These are phyloP conservation scores for Trachelus tabidus DNA, from an alignment of 2,888 invertebrate genomes.

Conservation along the genomic window DNA sequence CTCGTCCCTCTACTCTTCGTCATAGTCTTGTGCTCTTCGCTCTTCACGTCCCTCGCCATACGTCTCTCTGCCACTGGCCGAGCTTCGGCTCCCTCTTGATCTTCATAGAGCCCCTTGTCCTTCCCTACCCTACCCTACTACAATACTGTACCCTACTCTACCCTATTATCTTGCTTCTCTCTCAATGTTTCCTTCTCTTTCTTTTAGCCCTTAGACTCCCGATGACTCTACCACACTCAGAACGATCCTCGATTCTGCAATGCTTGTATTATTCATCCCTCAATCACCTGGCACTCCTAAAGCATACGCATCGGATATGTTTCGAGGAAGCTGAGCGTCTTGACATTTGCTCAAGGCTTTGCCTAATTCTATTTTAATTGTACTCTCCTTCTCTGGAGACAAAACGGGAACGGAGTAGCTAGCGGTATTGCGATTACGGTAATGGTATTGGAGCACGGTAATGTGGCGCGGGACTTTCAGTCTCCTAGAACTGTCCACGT, in stretches of 20 bases:
- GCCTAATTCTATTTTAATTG: conserved; percentile 17
- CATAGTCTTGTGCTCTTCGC: conserved; percentile 23
- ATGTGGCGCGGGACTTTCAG: conserved; percentile 4
- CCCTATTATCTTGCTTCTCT: conserved; percentile 23
- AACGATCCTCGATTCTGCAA: background rate
- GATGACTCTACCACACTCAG: background rate
- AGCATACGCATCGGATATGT: background rate
- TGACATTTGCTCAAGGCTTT: background rate
- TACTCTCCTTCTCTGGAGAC: conserved; percentile 24
- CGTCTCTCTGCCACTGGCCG: conserved; percentile 2
- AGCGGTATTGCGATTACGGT: conserved; percentile 54
- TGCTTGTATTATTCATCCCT: background rate
- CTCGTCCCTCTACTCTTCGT: conserved; percentile 31
- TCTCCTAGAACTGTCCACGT: background rate
- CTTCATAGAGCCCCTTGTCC: conserved; percentile 11
- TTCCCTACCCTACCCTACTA: conserved; percentile 24
- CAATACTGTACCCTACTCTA: conserved; percentile 20
- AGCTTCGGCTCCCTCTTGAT: conserved; percentile 13
- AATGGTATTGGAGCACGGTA: conserved; percentile 40
- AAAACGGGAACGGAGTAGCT: conserved; percentile 59
- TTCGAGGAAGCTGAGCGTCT: background rate
- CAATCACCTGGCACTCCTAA: background rate
- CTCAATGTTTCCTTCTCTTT: conserved; percentile 19
- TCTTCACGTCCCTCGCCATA: conserved; percentile 8
- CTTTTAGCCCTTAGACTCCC: conserved; percentile 6